Evolutionary conservation across 2,797 vertebrate genomes (phyloP), one percentile per base, ranked within the genome.

Genomic region (Falco peregrinus): DNA sequence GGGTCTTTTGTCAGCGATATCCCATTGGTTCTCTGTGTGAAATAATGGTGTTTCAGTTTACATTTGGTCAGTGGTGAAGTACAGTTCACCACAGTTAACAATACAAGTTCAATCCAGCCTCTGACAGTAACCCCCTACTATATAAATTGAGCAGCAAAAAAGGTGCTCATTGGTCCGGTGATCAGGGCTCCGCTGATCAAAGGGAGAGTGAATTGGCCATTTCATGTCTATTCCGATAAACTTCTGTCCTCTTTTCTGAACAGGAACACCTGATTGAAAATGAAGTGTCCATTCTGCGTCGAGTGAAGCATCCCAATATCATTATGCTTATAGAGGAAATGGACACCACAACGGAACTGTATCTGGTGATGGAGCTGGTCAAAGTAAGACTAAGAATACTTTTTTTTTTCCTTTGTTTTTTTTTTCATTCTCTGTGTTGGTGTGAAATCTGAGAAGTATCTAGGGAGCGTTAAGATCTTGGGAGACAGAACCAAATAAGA

Each of bases 221-320:
- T 68, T 54, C 7, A 7, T 25, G 25, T 85, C 65, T 78, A 13
- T 86, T 83, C 69, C 77, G 63, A 56, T 61, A 28, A 87, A 57
- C 13, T 65, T 83, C 24, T 3, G 3, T 31, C 64, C 57, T 67
- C 11, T 57, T 70, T 70, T 7, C 11, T 61, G 69, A 95, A 45
- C 97, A 99, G 99, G 99, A 99, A 43, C 99, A 99, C 94, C 98
- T 99, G 95, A 99, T 99, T 33, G 99, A 99, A 97, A 99, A 98
- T 5, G 99, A 99, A 96, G 99, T 99, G 18, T 99, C 99, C 0
- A 99, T 99, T 73, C 98, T 99, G 94, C 98, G 99, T 53, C 98
- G 95, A 57, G 99, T 99, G 94, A 99, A 99, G 64, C 99, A 99
- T 89, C 99, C 99, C 11, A 99, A 99, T 97, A 99, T 99, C 97